Evolutionary conservation across 2,888 invertebrate species (phyloP).

Genomic region (Morpho helenor): DNA sequence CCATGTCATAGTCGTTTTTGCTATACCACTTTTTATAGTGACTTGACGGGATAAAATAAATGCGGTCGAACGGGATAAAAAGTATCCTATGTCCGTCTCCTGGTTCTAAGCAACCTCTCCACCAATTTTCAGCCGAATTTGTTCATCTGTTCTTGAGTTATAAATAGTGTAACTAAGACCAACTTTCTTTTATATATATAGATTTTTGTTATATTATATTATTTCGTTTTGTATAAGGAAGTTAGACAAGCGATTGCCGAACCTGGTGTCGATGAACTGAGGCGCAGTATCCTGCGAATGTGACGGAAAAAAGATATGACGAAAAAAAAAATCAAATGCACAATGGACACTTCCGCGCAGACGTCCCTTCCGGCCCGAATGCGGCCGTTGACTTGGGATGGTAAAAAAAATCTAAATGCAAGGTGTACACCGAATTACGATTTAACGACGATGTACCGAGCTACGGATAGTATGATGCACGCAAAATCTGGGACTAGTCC

Average conservation of each 20-base stretch:
- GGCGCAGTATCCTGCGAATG: slow-evolving; percentile 66
- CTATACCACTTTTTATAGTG: no score
- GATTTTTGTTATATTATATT: no score
- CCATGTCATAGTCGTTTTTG: no score
- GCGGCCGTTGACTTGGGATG: slow-evolving; percentile 46
- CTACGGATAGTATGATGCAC: slow-evolving; percentile 32
- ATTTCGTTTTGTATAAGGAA: background rate
- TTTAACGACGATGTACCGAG: slow-evolving; percentile 42
- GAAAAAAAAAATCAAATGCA: slow-evolving; percentile 56
- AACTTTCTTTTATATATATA: no score
- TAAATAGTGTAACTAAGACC: no score
- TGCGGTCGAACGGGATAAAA: no score
- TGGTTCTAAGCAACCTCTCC: no score
- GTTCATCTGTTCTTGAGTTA: no score
- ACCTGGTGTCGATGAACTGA: slow-evolving; percentile 33
- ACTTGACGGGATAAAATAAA: no score
- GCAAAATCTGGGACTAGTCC: background rate
- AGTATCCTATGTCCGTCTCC: no score
- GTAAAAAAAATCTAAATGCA: slow-evolving; percentile 54
- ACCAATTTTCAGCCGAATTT: no score
- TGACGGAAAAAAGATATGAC: slow-evolving; percentile 55
- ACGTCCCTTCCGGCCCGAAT: slow-evolving; percentile 54
- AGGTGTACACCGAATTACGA: slow-evolving; percentile 54
- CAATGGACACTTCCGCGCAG: slow-evolving; percentile 63
- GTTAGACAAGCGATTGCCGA: slow-evolving; percentile 29